Conservation (phyloP, 2,888 invertebrate genomes). For the Rhorus exstirpatorius region DNA sequence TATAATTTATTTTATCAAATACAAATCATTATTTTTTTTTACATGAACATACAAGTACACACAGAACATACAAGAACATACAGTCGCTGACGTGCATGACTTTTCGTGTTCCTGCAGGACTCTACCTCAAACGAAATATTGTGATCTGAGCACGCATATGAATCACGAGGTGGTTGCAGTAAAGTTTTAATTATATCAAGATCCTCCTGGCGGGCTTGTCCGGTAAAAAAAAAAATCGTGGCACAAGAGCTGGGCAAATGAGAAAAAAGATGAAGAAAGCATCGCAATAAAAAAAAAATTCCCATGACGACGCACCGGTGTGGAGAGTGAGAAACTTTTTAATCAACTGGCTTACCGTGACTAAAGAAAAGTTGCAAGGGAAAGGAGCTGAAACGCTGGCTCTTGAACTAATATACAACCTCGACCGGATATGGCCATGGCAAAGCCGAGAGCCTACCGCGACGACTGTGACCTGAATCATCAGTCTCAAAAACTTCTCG, state of each 20-base stretch:
- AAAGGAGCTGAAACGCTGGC: slow-evolving; percentile 41
- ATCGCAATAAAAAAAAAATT: slow-evolving; percentile 28
- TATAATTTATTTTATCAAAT: too few relatives aligned
- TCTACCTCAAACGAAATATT: too few relatives aligned
- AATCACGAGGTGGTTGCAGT: neutral
- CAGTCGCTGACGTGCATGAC: too few relatives aligned
- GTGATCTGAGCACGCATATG: neutral
- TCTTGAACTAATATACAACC: slow-evolving; percentile 24
- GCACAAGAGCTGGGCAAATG: slow-evolving; percentile 20
- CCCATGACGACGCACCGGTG: slow-evolving; percentile 25
- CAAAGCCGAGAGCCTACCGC: slow-evolving; percentile 19
- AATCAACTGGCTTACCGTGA: slow-evolving; percentile 66
- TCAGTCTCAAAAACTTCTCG: slow-evolving; percentile 3
- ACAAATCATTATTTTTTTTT: too few relatives aligned
- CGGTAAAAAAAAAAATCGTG: slow-evolving; percentile 6
- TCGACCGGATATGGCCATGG: slow-evolving; percentile 3
- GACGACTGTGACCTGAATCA: slow-evolving; percentile 28
- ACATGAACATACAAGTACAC: too few relatives aligned
- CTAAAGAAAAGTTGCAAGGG: slow-evolving; percentile 46
- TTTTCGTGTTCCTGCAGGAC: too few relatives aligned
- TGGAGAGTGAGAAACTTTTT: slow-evolving; percentile 58
- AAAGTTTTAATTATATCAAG: slow-evolving; percentile 55
- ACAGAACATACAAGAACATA: too few relatives aligned
- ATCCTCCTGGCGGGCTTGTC: slow-evolving; percentile 25
- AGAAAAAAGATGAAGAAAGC: slow-evolving; percentile 11